Evolutionary conservation across 2,797 vertebrate genomes (phyloP), one percentile per base, ranked within the genome.

Genomic region (Halcyon leucocephala): DNA sequence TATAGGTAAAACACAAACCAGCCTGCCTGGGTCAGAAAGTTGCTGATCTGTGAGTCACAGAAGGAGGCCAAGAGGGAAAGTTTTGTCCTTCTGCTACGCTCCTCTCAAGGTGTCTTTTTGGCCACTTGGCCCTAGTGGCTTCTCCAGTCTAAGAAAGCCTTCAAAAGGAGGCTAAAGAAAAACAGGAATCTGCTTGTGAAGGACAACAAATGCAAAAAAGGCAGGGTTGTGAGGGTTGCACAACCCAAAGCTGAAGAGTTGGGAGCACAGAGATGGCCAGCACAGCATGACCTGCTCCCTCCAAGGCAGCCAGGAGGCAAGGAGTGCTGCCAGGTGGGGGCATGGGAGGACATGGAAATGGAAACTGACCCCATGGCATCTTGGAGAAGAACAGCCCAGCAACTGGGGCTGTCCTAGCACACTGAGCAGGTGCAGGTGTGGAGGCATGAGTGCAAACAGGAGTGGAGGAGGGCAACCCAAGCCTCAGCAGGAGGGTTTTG

Each of bases 181-280:
- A 52, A 52, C 5, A 12, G 39, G 41, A 82, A 39, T 26, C 41
- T 61, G 52, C 41, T 46, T 46, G 28, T 57, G 37, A 77, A 84
- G 19, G 29, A 51, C 58, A 71, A 65, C 69, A 71, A 52, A 83
- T 65, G 44, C 24, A 69, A 73, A 61, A 82, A 66, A n/a, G 41
- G 19, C 26, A 70, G 19, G 39, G 14, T 13, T n/a, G 16, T 81
- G 81, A 76, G 44, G 26, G 26, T 58, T 1, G 0, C 33, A 37
- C 33, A 52, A 28, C 29, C 29, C 14, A 17, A 42, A 79, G 25
- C 29, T 67, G 55, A 37, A 57, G 44, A 83, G 14, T 8, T 0
- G 2, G 29, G 33, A 9, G 5, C 1, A 0, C 0, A 1, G 26
- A 22, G 22, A 42, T 16, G 54, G 44, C 6, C 11, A 69, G 29